Evolutionary conservation across 2,888 invertebrate genomes (phyloP).

Genomic region (Apodemia mormo): DNA sequence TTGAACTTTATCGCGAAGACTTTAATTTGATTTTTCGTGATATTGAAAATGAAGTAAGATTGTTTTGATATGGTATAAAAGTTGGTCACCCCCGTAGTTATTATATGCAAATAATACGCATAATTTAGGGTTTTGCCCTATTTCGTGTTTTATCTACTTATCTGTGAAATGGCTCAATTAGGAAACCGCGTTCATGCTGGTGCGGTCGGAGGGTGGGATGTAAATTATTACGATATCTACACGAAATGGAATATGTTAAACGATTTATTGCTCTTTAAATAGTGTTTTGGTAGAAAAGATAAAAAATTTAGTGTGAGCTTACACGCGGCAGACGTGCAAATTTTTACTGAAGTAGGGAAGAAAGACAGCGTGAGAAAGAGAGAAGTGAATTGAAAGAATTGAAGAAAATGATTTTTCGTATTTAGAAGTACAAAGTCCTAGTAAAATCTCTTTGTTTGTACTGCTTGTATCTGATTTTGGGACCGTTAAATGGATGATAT

Average conservation of each 20-base stretch:
- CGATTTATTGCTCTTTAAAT: conserved; percentile 58
- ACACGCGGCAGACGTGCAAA: too few species aligned
- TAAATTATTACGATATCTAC: conserved; percentile 54
- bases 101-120: conserved; percentile 79
- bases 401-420: too few species aligned
- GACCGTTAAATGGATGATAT: too few species aligned
- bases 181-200: conserved; percentile 52
- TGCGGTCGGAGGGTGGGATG: conserved; percentile 45
- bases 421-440: too few species aligned
- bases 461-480: too few species aligned
- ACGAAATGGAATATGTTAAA: conserved; percentile 70
- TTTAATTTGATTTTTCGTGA: conserved; percentile 33
- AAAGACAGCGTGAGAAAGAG: too few species aligned
- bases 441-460: too few species aligned
- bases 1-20: background rate
- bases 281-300: conserved; percentile 19
- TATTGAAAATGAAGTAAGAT: conserved; percentile 26
- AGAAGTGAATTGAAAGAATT: too few species aligned
- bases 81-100: conserved; percentile 72
- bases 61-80: conserved; percentile 34
- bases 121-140: conserved; percentile 70
- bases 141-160: conserved; percentile 80
- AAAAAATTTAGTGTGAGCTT: background rate
- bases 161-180: conserved; percentile 81
- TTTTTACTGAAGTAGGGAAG: too few species aligned